Conservation (phyloP, 2,113 vertebrate genomes). For the Lophochroa leadbeateri region DNA sequence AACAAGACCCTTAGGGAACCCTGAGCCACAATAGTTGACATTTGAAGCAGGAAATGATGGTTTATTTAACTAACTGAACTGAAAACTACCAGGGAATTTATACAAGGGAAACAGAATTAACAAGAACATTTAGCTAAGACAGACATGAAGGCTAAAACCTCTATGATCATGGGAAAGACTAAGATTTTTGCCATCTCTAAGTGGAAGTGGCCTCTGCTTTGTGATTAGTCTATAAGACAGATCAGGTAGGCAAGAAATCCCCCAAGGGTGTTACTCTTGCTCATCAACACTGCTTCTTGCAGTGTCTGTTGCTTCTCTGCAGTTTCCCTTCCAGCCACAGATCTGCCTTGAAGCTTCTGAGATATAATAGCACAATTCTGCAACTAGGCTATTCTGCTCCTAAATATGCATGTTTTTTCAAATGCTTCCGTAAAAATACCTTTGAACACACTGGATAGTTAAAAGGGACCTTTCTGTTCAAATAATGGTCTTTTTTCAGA, state of each 20-base stretch:
- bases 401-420: background rate
- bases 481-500: background rate
- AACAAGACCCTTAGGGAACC: background rate
- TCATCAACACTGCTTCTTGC: background rate
- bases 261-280: background rate
- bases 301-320: background rate
- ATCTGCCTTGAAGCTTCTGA: background rate
- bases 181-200: background rate
- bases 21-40: conserved; percentile 46
- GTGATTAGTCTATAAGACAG: background rate
- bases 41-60: conserved; percentile 49
- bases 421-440: background rate
- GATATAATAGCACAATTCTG: background rate
- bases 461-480: background rate
- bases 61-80: conserved; percentile 53
- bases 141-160: background rate
- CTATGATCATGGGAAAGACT: background rate
- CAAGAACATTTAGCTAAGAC: background rate
- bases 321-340: background rate
- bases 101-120: background rate
- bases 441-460: background rate
- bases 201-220: background rate
- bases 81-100: conserved; percentile 41
- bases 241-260: background rate
- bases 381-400: background rate